Conservation (phyloP, 2,888 invertebrate species). For the Laspeyria flexula region DNA sequence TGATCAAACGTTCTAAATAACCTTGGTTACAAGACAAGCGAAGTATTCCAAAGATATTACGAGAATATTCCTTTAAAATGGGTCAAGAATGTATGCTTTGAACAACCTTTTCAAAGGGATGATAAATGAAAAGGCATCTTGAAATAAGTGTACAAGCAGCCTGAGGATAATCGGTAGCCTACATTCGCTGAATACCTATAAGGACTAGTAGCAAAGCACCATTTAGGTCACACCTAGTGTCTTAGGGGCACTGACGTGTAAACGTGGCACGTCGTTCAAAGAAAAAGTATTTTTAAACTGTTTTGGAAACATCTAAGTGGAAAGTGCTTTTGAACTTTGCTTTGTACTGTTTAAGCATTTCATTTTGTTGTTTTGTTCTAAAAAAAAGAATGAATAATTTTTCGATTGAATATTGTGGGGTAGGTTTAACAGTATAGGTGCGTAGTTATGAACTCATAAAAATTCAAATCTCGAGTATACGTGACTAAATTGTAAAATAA, state of each 20-base stretch:
- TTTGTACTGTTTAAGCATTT: constrained; percentile 6
- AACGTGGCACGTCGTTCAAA: constrained; percentile 21
- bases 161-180: constrained; percentile 45
- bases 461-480: too few relatives aligned
- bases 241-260: constrained; percentile 20
- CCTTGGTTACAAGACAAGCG: constrained; percentile 7
- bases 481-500: too few relatives aligned
- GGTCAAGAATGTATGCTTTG: constrained; percentile 34
- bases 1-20: constrained; percentile 25
- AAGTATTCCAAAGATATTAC: background rate
- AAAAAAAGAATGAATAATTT: too few relatives aligned
- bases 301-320: constrained; percentile 2
- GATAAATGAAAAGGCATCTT: constrained; percentile 32
- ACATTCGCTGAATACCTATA: constrained; percentile 53
- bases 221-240: constrained; percentile 61
- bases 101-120: constrained; percentile 23
- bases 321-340: constrained; percentile 22
- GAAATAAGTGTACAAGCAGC: constrained; percentile 25
- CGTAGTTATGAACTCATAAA: too few relatives aligned
- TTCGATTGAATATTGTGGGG: too few relatives aligned
- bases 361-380: too few relatives aligned
- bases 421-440: too few relatives aligned
- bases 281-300: constrained; percentile 28
- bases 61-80: constrained; percentile 6
- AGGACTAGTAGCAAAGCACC: constrained; percentile 54